Conservation (phyloP, 2,797 vertebrate species). For the Anguilla marmorata region DNA sequence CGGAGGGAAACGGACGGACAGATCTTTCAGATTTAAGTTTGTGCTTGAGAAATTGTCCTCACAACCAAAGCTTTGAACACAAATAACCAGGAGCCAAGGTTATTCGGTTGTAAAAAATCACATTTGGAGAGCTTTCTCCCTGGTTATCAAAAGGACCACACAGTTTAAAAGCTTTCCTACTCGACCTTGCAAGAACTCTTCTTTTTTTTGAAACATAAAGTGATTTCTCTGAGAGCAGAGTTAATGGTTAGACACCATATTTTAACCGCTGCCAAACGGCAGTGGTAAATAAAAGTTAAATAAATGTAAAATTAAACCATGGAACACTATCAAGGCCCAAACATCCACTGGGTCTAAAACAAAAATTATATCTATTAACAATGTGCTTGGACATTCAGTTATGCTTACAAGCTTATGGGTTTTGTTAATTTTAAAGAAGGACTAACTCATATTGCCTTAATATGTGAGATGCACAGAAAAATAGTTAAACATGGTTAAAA, state of each 20-base stretch:
- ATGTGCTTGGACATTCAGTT: neutral
- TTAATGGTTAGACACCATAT: neutral
- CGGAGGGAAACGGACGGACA: no score
- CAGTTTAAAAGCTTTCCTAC: neutral
- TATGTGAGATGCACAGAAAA: neutral
- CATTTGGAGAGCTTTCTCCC: constrained; percentile 1
- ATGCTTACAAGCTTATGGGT: neutral
- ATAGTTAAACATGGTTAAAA: neutral
- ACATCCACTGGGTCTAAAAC: neutral
- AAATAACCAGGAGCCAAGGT: neutral
- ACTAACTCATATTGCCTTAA: neutral
- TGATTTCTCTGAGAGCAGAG: neutral
- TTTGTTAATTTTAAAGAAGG: neutral
- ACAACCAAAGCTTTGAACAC: neutral
- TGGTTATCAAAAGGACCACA: neutral
- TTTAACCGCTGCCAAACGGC: neutral
- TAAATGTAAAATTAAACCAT: neutral
- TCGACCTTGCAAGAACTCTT: neutral
- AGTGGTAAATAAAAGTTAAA: neutral
- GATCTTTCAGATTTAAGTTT: no score
- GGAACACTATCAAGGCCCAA: neutral
- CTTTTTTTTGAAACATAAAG: neutral
- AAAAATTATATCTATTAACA: neutral
- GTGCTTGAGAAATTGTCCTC: neutral
- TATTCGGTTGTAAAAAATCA: neutral